These are phyloP conservation scores for Leucosticte australis DNA, from an alignment of 2,113 vertebrate species.

Conservation along the genomic window DNA sequence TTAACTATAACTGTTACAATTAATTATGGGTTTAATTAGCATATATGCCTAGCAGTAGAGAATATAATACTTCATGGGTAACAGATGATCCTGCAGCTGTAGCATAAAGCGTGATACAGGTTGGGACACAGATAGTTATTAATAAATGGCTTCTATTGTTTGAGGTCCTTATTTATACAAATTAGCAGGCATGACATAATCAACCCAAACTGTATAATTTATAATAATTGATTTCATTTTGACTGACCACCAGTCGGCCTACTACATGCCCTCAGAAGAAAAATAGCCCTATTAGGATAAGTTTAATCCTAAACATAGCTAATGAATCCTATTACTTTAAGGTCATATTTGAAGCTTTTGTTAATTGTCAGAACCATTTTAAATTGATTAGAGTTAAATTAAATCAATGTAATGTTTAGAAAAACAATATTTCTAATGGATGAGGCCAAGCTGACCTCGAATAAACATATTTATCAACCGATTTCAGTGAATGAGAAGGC, in stretches of 20 bases:
- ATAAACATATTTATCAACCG: constrained; percentile 91
- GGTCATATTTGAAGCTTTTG: constrained; percentile 99
- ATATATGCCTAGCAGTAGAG: constrained; percentile 84
- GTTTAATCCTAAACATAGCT: constrained; percentile 99
- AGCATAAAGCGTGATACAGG: constrained; percentile 77
- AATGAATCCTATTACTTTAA: constrained; percentile 96
- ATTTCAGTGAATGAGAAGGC: constrained; percentile 75
- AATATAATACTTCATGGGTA: constrained; percentile 90
- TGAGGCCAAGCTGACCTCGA: constrained; percentile 84
- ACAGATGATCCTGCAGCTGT: constrained; percentile 85
- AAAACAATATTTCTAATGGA: constrained; percentile 99
- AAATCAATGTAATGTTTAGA: constrained; percentile 99
- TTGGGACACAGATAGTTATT: constrained; percentile 91
- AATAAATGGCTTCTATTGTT: constrained; percentile 91
- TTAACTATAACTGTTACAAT: constrained; percentile 94
- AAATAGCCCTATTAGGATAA: constrained; percentile 99
- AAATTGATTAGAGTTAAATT: constrained; percentile 99
- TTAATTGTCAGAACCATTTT: constrained; percentile 98
- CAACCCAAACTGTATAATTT: constrained; percentile 93
- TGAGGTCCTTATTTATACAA: constrained; percentile 94
- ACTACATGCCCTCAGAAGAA: constrained; percentile 87
- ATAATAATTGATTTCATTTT: constrained; percentile 98
- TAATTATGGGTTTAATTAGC: constrained; percentile 97
- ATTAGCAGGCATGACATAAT: constrained; percentile 92
- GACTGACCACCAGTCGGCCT: constrained; percentile 87